Percentiles rank a stretch among this genome's conserved stretches.
Evolutionary conservation across 2,888 invertebrate genomes (phyloP).

Genomic region (Ryuthela nishihirai): DNA sequence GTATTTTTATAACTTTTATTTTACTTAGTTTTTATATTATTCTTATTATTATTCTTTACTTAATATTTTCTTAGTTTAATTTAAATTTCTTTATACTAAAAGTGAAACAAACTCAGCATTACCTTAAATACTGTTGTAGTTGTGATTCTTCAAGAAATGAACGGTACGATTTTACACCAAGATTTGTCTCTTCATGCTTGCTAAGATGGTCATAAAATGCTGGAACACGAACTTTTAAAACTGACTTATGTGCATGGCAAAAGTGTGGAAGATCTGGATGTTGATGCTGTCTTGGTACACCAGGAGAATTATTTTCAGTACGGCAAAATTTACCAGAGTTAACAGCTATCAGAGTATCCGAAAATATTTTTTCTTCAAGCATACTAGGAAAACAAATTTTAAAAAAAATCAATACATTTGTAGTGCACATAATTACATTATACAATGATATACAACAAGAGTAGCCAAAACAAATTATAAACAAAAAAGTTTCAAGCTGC

Average conservation of each 20-base stretch:
- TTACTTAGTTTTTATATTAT: too few species aligned
- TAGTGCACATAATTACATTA: too few species aligned
- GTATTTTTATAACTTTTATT: too few species aligned
- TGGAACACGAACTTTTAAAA: slow-evolving; percentile 37
- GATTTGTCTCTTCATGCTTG: slow-evolving; percentile 21
- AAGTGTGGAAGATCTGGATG: slow-evolving; percentile 13
- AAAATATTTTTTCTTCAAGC: slow-evolving; percentile 31
- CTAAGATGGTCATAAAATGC: slow-evolving; percentile 27
- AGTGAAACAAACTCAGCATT: not conserved
- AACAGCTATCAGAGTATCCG: slow-evolving; percentile 30
- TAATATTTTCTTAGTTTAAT: too few species aligned
- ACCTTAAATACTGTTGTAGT: slow-evolving; percentile 25
- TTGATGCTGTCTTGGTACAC: not conserved
- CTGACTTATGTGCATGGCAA: slow-evolving; percentile 16
- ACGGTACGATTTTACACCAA: slow-evolving; percentile 9
- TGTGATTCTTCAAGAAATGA: slow-evolving; percentile 26
- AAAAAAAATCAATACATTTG: too few species aligned
- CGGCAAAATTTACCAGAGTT: slow-evolving; percentile 10
- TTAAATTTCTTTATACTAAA: not conserved
- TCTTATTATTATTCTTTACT: too few species aligned
- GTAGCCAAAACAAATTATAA: too few species aligned
- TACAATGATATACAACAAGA: too few species aligned
- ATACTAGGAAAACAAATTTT: slow-evolving; percentile 19
- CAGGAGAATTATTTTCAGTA: slow-evolving; percentile 8
- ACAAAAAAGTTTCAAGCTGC: too few species aligned